Conservation (phyloP, 2,113 vertebrate species). For the Nyctibius bracteatus region DNA sequence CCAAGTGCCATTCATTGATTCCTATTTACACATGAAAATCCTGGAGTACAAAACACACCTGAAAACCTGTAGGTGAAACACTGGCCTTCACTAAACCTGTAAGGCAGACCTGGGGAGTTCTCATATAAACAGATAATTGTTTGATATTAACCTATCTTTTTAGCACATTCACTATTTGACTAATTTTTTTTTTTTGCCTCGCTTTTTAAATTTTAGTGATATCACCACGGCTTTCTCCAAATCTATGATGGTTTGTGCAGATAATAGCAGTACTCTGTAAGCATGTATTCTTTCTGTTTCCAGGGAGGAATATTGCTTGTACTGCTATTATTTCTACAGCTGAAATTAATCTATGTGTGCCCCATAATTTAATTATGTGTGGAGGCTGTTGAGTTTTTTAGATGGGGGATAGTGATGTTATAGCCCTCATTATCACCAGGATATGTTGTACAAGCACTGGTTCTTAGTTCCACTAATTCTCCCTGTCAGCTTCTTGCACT, state of each 20-base stretch:
- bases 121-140: background rate
- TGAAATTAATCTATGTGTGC: background rate
- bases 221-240: background rate
- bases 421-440: background rate
- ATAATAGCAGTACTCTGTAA: background rate
- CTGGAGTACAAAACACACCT: background rate
- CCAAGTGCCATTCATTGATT: background rate
- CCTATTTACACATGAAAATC: background rate
- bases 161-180: background rate
- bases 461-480: slow-evolving; percentile 2
- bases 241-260: background rate
- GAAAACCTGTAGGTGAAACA: background rate
- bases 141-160: background rate
- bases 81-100: background rate
- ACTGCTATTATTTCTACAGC: background rate
- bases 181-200: background rate
- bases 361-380: background rate
- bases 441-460: background rate
- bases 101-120: background rate
- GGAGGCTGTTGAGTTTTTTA: background rate
- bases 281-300: background rate
- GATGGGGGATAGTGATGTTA: background rate
- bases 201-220: background rate
- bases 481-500: background rate
- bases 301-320: background rate